Evolutionary conservation across 1,140 invertebrate genomes (phyloP).

Genomic region (Ylistrum balloti): DNA sequence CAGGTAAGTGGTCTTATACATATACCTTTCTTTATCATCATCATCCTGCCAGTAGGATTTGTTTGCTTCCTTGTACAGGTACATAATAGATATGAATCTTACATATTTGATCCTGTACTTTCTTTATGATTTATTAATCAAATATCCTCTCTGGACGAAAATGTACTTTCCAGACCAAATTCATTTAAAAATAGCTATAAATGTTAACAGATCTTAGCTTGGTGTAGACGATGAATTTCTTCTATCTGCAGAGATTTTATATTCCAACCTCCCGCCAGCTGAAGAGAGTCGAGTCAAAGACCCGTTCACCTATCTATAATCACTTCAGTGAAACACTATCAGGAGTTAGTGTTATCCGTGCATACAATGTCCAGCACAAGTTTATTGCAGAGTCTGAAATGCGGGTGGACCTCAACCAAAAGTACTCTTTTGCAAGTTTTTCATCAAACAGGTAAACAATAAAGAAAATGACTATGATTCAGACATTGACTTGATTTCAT

Average conservation of each 20-base stretch:
- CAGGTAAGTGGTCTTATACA: conserved; percentile 82
- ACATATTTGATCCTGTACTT: no score
- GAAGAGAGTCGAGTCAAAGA: conserved; percentile 83
- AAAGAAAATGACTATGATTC: no score
- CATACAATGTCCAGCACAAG: conserved; percentile 82
- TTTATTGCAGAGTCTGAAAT: conserved; percentile 83
- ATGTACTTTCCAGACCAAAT: no score
- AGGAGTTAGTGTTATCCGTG: conserved; percentile 84
- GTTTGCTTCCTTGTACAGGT: conserved; percentile 97
- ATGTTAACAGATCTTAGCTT: background rate
- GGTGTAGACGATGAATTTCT: background rate
- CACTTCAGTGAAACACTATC: conserved; percentile 84
- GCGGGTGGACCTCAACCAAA: conserved; percentile 77
- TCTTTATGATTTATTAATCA: no score
- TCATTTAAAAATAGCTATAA: no score
- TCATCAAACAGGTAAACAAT: conserved; percentile 76
- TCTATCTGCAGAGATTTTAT: conserved; percentile 91
- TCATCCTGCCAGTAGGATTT: conserved; percentile 82
- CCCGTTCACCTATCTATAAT: conserved; percentile 84
- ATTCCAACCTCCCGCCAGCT: conserved; percentile 88
- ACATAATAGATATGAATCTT: no score
- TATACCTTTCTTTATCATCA: background rate
- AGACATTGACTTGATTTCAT: no score
- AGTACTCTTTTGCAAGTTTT: conserved; percentile 73
- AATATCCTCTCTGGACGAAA: no score